Conservation (phyloP, 1,140 invertebrate genomes). For the Gryon sp. region DNA sequence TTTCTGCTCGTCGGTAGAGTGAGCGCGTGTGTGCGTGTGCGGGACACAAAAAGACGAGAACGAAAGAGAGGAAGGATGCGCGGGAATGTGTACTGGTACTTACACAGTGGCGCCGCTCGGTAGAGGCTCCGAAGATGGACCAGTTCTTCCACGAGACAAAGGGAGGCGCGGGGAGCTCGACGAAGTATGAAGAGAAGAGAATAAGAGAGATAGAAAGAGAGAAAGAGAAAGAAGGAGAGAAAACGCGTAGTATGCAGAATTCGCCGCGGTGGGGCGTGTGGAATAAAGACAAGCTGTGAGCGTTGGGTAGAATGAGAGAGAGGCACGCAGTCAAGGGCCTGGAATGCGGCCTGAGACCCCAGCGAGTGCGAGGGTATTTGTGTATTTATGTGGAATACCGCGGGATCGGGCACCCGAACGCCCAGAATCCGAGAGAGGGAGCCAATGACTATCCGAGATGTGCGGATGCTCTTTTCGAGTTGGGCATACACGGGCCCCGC, state of each 20-base stretch:
- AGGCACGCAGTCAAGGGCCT: constrained; percentile 62
- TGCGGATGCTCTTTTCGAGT: constrained; percentile 73
- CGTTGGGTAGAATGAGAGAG: too few relatives aligned
- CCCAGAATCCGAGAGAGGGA: too few relatives aligned
- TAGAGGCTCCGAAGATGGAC: constrained; percentile 67
- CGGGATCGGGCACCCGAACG: constrained; percentile 18
- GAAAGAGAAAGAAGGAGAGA: constrained; percentile 11
- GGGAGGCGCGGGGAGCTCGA: constrained; percentile 7
- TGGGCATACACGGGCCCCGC: constrained; percentile 38
- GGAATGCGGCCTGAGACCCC: constrained; percentile 77
- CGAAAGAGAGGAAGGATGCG: constrained; percentile 19
- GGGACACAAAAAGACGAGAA: constrained; percentile 35
- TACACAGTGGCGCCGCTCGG: constrained; percentile 71
- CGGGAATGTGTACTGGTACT: constrained; percentile 38
- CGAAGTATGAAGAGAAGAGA: constrained; percentile 2
- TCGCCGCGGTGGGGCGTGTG: constrained; percentile 42
- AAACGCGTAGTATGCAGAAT: constrained; percentile 38
- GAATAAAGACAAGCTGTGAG: constrained; percentile 11
- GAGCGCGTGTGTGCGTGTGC: constrained; percentile 35
- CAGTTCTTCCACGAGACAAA: constrained; percentile 46
- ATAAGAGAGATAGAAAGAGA: background rate
- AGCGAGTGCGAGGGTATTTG: constrained; percentile 74
- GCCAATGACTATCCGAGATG: constrained; percentile 79
- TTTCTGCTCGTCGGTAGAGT: constrained; percentile 66
- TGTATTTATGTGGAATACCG: constrained; percentile 78